Percentiles rank a stretch among this genome's conserved stretches.
phyloP scores from a whole-genome alignment of 2,888 invertebrate genomes.

The Tenodera sinensis region DNA sequence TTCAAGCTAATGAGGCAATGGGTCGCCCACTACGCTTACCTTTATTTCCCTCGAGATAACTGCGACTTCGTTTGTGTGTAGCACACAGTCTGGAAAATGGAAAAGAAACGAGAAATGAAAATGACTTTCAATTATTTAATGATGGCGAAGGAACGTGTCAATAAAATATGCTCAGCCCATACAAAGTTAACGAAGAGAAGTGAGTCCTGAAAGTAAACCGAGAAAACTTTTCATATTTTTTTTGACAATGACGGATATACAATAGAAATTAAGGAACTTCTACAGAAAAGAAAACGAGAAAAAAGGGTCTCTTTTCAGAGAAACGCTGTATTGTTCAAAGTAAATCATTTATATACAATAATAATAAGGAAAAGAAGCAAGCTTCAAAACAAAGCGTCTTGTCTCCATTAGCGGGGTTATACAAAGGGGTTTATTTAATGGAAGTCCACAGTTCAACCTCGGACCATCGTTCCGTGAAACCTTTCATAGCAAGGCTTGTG shows the following conservation, averaged over 20 bases:
- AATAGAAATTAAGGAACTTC: background rate
- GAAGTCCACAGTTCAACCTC: background rate
- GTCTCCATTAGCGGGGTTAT: background rate
- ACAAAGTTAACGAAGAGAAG: conserved; percentile 1
- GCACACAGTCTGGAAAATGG: background rate
- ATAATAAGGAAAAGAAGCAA: background rate
- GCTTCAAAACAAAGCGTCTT: background rate
- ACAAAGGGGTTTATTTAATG: background rate
- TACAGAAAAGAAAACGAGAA: background rate
- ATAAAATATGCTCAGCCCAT: background rate
- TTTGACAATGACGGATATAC: background rate
- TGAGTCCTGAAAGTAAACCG: background rate
- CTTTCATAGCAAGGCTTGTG: background rate
- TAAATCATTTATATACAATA: background rate
- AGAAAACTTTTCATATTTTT: background rate
- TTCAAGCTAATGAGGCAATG: background rate
- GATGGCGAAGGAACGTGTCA: background rate
- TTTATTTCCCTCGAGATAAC: background rate
- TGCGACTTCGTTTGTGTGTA: background rate
- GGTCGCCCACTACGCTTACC: background rate
- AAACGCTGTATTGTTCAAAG: background rate
- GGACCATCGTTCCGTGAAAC: background rate
- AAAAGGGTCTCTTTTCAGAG: background rate
- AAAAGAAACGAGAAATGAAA: background rate
- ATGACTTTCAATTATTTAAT: background rate